Percentiles rank a stretch among this genome's conserved stretches.
Conservation (phyloP, 1,140 invertebrate species). For the Polypedilum pembai region DNA sequence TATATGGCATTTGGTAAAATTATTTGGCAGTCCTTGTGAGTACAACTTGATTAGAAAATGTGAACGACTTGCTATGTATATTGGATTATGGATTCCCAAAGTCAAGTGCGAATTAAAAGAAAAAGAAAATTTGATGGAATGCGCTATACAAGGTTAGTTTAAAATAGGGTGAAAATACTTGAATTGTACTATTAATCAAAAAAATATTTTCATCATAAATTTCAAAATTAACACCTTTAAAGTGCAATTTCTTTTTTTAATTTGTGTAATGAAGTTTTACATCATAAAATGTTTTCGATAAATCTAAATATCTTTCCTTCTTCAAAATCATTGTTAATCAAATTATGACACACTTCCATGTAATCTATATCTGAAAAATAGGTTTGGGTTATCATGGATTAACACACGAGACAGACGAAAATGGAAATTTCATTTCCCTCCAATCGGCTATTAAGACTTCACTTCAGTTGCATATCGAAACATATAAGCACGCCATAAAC, state of each 20-base stretch:
- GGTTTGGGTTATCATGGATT: conserved; percentile 82
- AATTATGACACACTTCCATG: background rate
- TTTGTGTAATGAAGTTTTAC: too few relatives aligned
- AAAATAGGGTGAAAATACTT: too few relatives aligned
- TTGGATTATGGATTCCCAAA: conserved; percentile 51
- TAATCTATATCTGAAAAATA: conserved; percentile 33
- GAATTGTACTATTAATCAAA: too few relatives aligned
- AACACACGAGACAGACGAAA: conserved; percentile 48
- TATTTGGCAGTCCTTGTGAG: conserved; percentile 64
- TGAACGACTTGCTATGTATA: conserved; percentile 45
- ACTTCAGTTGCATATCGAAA: conserved; percentile 72
- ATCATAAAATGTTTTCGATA: too few relatives aligned
- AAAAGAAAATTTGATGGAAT: conserved; percentile 52
- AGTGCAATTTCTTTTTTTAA: too few relatives aligned
- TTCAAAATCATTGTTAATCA: background rate
- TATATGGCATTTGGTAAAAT: conserved; percentile 68
- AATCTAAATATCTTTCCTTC: background rate
- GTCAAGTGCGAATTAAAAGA: conserved; percentile 52
- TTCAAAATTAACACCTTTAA: too few relatives aligned
- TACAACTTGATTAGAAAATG: conserved; percentile 52
- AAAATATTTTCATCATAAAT: too few relatives aligned
- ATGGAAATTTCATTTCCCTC: conserved; percentile 54
- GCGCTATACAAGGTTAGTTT: conserved; percentile 62
- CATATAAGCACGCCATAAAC: conserved; percentile 79
- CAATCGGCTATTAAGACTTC: conserved; percentile 70